These are phyloP conservation scores for Ditylenchus dipsaci DNA, from an alignment of 1,140 invertebrate genomes.

Conservation along the genomic window DNA sequence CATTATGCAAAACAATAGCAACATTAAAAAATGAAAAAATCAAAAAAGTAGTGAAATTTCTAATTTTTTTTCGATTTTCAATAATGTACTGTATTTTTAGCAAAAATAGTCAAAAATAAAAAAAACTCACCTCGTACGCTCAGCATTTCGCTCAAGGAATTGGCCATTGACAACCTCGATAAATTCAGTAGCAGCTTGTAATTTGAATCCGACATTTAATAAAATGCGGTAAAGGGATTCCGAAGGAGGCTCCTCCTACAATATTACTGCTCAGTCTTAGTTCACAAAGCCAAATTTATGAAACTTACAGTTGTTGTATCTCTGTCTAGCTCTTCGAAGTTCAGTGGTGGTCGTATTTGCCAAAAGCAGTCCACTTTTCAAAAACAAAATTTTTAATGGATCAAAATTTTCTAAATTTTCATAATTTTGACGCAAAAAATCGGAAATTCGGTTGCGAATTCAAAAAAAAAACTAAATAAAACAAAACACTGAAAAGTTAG, in stretches of 20 bases:
- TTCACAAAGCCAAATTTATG: not conserved
- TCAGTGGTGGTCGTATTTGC: slow-evolving; percentile 13
- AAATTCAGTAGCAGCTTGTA: slow-evolving; percentile 19
- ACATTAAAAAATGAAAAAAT: too few species aligned
- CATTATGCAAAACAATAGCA: too few species aligned
- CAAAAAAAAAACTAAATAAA: too few species aligned
- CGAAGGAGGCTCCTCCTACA: not conserved
- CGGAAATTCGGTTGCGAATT: too few species aligned
- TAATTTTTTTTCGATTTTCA: too few species aligned
- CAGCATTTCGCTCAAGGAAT: slow-evolving; percentile 4
- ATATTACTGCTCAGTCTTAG: not conserved
- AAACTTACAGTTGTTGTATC: not conserved
- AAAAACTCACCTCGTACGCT: not conserved
- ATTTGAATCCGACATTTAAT: slow-evolving; percentile 25
- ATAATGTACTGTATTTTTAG: too few species aligned
- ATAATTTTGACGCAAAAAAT: too few species aligned
- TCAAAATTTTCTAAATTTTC: not conserved
- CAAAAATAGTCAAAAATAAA: not conserved
- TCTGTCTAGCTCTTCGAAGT: not conserved
- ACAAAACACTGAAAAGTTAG: too few species aligned
- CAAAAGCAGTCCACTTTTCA: slow-evolving; percentile 38
- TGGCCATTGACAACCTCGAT: slow-evolving; percentile 22
- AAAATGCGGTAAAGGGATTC: slow-evolving; percentile 20
- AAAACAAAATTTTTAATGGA: slow-evolving; percentile 6
- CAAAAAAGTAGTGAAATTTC: too few species aligned